phyloP scores from a whole-genome alignment of 1,140 invertebrate genomes.

The Pararge aegeria region DNA sequence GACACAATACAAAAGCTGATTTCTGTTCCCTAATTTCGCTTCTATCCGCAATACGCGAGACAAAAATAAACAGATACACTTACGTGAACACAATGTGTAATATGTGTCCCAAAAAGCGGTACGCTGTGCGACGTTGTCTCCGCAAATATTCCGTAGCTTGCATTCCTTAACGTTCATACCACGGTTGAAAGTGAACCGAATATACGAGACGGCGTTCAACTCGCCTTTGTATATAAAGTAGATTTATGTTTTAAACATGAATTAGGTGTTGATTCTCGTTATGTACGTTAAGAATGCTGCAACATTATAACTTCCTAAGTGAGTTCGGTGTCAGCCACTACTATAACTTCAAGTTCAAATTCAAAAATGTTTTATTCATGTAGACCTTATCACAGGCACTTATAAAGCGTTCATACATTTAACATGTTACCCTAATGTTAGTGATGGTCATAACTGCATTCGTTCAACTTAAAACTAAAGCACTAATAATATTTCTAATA shows the following conservation, averaged over 20 bases:
- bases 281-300: neutral
- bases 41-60: neutral
- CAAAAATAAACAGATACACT: conserved; percentile 44
- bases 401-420: too few relatives aligned
- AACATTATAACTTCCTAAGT: too few relatives aligned
- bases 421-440: too few relatives aligned
- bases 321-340: too few relatives aligned
- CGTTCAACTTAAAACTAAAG: too few relatives aligned
- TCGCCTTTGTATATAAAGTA: conserved; percentile 8
- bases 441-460: too few relatives aligned
- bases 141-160: conserved; percentile 86
- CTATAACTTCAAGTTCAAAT: too few relatives aligned
- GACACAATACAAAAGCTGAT: neutral
- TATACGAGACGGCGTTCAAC: conserved; percentile 5
- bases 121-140: conserved; percentile 81
- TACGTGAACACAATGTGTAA: conserved; percentile 86
- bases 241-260: conserved; percentile 2
- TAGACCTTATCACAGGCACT: too few relatives aligned
- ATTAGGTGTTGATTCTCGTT: neutral
- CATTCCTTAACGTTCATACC: conserved; percentile 83
- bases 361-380: too few relatives aligned
- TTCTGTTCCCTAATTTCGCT: neutral
- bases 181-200: conserved; percentile 42
- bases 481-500: too few relatives aligned
- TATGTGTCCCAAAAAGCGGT: conserved; percentile 82